These are phyloP conservation scores for Ochlodes sylvanus DNA, from an alignment of 2,888 invertebrate species.

Conservation along the genomic window DNA sequence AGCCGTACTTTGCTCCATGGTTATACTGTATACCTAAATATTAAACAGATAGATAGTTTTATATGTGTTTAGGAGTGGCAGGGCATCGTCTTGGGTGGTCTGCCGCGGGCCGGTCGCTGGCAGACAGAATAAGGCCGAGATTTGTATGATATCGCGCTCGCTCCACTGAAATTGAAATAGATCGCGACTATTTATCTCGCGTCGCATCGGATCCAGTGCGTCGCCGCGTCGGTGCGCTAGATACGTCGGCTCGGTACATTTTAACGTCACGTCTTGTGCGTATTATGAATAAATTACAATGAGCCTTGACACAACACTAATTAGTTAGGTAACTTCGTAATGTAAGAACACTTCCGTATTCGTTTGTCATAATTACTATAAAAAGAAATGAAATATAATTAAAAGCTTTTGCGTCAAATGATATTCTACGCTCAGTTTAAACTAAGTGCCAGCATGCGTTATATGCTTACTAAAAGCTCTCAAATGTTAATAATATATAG, in stretches of 20 bases:
- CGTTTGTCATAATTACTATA: not conserved
- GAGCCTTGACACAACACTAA: constrained; percentile 25
- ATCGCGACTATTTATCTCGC: constrained; percentile 74
- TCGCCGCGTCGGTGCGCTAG: constrained; percentile 67
- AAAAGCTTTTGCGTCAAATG: too few species aligned
- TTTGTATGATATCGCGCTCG: constrained; percentile 75
- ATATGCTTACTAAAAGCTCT: too few species aligned
- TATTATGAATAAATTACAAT: constrained; percentile 44
- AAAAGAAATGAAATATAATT: too few species aligned
- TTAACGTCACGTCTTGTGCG: constrained; percentile 53
- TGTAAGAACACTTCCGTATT: constrained; percentile 11
- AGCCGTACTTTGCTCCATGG: constrained; percentile 50
- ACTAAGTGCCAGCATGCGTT: too few species aligned
- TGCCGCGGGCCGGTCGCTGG: constrained; percentile 60
- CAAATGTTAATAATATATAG: too few species aligned
- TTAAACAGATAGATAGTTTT: constrained; percentile 73
- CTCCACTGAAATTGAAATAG: constrained; percentile 79
- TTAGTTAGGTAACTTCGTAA: constrained; percentile 9
- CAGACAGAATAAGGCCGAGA: constrained; percentile 76
- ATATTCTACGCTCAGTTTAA: too few species aligned
- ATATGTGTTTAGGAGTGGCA: constrained; percentile 72
- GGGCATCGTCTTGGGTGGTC: constrained; percentile 77
- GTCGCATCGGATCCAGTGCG: constrained; percentile 77
- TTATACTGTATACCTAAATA: constrained; percentile 59
- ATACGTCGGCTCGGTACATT: constrained; percentile 67